These are phyloP conservation scores for Ariolimax columbianus DNA, from an alignment of 2,888 invertebrate genomes.

Conservation along the genomic window DNA sequence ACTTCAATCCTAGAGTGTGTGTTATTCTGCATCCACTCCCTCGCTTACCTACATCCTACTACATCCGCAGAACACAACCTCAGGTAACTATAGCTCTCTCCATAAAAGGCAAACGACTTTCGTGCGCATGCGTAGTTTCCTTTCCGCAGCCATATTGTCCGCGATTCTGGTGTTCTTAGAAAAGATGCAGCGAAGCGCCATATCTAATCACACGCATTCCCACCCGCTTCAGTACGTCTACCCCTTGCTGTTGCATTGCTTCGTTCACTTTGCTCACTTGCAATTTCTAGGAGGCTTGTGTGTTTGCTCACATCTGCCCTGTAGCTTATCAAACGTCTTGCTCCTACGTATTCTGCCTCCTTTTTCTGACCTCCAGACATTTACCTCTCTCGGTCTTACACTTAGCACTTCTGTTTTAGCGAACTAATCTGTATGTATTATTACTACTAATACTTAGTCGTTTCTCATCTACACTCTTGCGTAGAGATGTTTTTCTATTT, in stretches of 20 bases:
- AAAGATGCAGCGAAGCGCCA: conserved; percentile 12
- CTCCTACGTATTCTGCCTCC: not conserved
- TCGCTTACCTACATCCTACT: not conserved
- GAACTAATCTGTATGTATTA: too few species aligned
- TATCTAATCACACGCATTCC: not conserved
- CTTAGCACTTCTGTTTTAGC: not conserved
- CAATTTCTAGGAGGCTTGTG: not conserved
- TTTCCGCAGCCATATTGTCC: conserved; percentile 29
- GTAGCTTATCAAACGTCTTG: not conserved
- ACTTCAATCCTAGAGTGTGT: too few species aligned
- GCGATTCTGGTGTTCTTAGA: not conserved
- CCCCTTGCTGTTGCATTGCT: not conserved
- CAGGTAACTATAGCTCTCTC: conserved; percentile 28
- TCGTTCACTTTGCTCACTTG: not conserved
- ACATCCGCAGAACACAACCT: not conserved
- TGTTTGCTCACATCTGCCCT: not conserved
- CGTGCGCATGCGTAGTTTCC: conserved; percentile 28
- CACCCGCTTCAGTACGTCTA: not conserved
- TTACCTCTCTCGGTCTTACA: not conserved
- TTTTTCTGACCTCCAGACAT: not conserved
- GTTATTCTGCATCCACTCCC: too few species aligned
- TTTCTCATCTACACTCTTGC: too few species aligned
- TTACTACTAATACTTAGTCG: too few species aligned
- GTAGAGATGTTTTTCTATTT: too few species aligned
- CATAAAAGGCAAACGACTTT: conserved; percentile 36